A percentile compares a stretch with the other conserved stretches of the same genome.
phyloP scores from a whole-genome alignment of 1,140 invertebrate genomes.

The Drosophila carrolli region DNA sequence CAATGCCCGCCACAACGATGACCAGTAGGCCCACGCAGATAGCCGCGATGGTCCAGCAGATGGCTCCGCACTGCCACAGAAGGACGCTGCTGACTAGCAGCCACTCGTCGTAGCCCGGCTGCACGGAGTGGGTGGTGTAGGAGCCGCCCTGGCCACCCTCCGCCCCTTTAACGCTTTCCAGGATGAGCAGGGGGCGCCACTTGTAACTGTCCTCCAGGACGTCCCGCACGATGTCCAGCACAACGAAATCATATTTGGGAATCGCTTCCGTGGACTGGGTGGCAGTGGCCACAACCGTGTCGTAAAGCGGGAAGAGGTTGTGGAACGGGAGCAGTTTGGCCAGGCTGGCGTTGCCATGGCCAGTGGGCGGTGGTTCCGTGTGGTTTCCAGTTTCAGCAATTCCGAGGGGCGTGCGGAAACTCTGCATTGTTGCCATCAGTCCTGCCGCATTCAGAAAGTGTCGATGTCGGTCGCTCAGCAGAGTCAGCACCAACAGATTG shows the following conservation, averaged over 20 bases:
- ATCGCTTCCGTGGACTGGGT: conserved; percentile 20
- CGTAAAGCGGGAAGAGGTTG: conserved; percentile 78
- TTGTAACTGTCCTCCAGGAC: conserved; percentile 32
- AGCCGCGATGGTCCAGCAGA: conserved; percentile 80
- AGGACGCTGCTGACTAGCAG: conserved; percentile 70
- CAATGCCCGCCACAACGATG: conserved; percentile 68
- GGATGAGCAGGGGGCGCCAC: conserved; percentile 80
- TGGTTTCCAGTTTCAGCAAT: not conserved
- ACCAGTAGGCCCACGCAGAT: conserved; percentile 69
- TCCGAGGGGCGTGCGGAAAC: conserved; percentile 57
- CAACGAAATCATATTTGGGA: conserved; percentile 81
- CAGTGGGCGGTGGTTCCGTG: conserved; percentile 2
- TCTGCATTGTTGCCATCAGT: conserved; percentile 64
- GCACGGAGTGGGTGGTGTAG: conserved; percentile 78
- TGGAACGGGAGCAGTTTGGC: conserved; percentile 62
- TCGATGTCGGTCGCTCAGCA: conserved; percentile 82
- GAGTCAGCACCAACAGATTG: conserved; percentile 81
- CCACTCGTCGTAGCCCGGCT: conserved; percentile 81
- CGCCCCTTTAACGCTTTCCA: conserved; percentile 54
- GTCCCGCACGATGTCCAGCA: conserved; percentile 74
- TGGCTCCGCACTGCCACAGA: conserved; percentile 78
- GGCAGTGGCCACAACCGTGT: conserved; percentile 67
- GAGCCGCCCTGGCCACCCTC: conserved; percentile 16
- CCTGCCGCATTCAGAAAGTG: conserved; percentile 76
- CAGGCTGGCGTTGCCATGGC: conserved; percentile 37